Evolutionary conservation across 1,140 invertebrate species (phyloP), one percentile per base, ranked within the genome.

Genomic region (Probaryconus sp.): DNA sequence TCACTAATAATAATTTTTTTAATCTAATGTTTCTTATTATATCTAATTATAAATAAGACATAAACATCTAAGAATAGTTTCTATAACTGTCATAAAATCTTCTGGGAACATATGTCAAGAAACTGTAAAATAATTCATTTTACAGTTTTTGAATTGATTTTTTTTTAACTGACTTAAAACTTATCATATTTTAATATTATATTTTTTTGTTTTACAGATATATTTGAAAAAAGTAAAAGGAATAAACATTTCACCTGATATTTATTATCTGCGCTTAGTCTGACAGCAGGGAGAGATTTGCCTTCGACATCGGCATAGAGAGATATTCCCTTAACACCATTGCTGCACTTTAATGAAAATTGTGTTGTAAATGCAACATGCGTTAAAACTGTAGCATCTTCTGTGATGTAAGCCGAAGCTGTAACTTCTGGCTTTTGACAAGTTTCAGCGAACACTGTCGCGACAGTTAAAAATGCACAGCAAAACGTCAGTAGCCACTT

Each of bases 271-370:
- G 91, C 92, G 14, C 85, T 87, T 30, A 94, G 89, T 75, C 92
- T 91, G 5, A 94, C 94, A 26, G 94, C 95, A 10, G 94, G 93
- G 35, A 95, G 85, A 11, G 94, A 90, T 85, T 92, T 93, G 20
- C 94, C 95, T 77, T 93, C 92, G 47, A 97, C 90, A 83, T 97
- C 95, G 40, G 95, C 96, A 86, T 96, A 97, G 9, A 97, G 82
- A 26, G 92, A 92, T 53, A 94, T 89, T 63, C 89, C 90, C 76
- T 91, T 89, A 40, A 89, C 89, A 3, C 91, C 89, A 61, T 92
- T 91, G 56, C 89, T 88, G 80, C 93, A 94, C 80, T 92, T 91
- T 31, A 94, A 83, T 1, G 89, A 89, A 79, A 95, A 94, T 84
- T 95, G 93, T 7, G 91, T 91, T 24, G 94, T 92, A 83, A 93